phyloP scores from a whole-genome alignment of 2,113 vertebrate species.

The Ellobius talpinus region DNA sequence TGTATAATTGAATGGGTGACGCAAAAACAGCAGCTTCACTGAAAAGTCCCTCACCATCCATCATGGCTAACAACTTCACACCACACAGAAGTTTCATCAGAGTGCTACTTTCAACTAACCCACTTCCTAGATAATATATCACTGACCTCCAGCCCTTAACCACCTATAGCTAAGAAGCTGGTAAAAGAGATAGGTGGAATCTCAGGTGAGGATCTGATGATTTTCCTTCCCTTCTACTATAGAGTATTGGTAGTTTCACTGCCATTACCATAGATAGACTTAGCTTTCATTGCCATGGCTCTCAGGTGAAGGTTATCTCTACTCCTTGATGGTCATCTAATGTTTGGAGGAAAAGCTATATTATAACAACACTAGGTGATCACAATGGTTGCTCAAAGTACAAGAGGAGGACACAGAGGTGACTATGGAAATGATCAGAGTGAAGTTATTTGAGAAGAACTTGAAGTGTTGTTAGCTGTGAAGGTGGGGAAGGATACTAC shows the following conservation, averaged over 20 bases:
- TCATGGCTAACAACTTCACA: not conserved
- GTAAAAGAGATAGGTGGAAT: not conserved
- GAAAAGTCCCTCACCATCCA: not conserved
- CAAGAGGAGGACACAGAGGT: not conserved
- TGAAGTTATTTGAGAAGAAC: not conserved
- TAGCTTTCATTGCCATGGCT: not conserved
- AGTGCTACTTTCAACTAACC: not conserved
- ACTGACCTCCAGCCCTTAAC: not conserved
- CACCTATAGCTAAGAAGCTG: not conserved
- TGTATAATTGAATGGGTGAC: not conserved
- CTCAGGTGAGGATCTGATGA: not conserved
- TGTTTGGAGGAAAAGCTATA: not conserved
- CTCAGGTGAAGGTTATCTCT: not conserved
- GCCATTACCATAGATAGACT: not conserved
- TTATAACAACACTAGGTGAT: not conserved
- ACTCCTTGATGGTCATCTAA: not conserved
- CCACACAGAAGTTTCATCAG: not conserved
- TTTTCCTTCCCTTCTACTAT: not conserved
- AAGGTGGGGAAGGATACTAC: not conserved
- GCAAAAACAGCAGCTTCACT: not conserved
- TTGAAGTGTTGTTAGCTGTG: not conserved
- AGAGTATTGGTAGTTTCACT: not conserved
- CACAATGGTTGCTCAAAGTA: slow-evolving; percentile 14
- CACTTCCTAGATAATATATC: not conserved
- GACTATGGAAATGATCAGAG: not conserved